These are phyloP conservation scores for Eriocheir sinensis DNA, from an alignment of 1,140 invertebrate species.

Conservation along the genomic window DNA sequence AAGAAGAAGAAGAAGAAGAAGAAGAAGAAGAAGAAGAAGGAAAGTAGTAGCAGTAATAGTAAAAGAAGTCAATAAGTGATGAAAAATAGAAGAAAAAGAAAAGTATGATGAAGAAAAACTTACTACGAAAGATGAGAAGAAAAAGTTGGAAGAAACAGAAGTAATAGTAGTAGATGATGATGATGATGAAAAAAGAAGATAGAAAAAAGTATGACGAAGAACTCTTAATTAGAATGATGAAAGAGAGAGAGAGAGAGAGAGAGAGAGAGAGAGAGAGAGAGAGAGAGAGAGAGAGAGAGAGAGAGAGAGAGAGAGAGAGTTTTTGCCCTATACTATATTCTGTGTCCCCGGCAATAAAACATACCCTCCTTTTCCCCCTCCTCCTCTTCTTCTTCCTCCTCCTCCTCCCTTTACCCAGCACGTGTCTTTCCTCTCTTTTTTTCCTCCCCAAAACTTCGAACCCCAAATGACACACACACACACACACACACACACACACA, in stretches of 20 bases:
- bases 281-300: conserved; percentile 29
- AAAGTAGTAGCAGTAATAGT: background rate
- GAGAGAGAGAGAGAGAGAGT: background rate
- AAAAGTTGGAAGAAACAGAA: background rate
- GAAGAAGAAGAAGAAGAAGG: background rate
- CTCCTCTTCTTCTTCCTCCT: background rate
- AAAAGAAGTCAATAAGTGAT: background rate
- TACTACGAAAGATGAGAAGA: no score
- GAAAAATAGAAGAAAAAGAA: background rate
- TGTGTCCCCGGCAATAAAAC: background rate
- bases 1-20: conserved; percentile 23
- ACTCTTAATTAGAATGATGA: no score
- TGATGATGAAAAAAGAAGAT: no score
- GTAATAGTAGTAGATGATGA: no score
- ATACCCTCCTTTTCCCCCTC: background rate
- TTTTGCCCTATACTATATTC: conserved; percentile 27
- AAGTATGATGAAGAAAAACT: background rate
- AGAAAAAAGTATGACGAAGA: background rate
- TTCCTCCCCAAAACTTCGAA: background rate
- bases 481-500: conserved; percentile 14
- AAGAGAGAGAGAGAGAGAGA: conserved; percentile 13
- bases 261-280: background rate
- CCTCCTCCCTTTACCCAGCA: background rate
- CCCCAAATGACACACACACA: background rate
- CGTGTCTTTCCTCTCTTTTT: conserved; percentile 14